Conservation (phyloP, 1,140 invertebrate species). For the Sinella curviseta region DNA sequence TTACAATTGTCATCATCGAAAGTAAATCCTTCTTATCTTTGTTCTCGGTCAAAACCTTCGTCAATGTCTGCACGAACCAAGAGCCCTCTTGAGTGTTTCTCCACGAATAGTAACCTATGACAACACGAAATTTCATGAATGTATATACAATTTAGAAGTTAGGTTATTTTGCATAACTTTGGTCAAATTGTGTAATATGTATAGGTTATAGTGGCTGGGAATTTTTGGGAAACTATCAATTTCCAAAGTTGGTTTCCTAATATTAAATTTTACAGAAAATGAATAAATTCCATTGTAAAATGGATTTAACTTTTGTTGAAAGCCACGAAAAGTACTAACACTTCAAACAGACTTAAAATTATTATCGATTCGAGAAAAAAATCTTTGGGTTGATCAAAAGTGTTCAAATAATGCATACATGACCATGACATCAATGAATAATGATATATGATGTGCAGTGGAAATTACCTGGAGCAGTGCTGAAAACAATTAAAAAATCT, state of each 20-base stretch:
- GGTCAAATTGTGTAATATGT: too few species aligned
- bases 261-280: too few species aligned
- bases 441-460: not conserved
- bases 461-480: constrained; percentile 62
- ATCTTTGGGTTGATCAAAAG: not conserved
- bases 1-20: constrained; percentile 62
- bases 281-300: too few species aligned
- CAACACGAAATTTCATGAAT: not conserved
- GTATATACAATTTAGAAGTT: not conserved
- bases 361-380: not conserved
- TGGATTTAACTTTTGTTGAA: too few species aligned
- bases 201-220: too few species aligned
- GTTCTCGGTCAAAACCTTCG: constrained; percentile 53
- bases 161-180: too few species aligned
- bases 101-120: constrained; percentile 62
- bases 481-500: constrained; percentile 62
- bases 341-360: too few species aligned
- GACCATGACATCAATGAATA: not conserved
- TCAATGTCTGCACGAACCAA: constrained; percentile 64
- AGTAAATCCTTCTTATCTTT: constrained; percentile 56
- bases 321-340: too few species aligned
- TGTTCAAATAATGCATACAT: too few species aligned
- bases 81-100: constrained; percentile 60
- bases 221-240: too few species aligned
- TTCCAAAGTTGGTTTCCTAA: too few species aligned